Percentiles rank a stretch among this genome's conserved stretches.
Evolutionary conservation across 2,797 vertebrate species (phyloP).

Genomic region (Crenuchus spilurus): DNA sequence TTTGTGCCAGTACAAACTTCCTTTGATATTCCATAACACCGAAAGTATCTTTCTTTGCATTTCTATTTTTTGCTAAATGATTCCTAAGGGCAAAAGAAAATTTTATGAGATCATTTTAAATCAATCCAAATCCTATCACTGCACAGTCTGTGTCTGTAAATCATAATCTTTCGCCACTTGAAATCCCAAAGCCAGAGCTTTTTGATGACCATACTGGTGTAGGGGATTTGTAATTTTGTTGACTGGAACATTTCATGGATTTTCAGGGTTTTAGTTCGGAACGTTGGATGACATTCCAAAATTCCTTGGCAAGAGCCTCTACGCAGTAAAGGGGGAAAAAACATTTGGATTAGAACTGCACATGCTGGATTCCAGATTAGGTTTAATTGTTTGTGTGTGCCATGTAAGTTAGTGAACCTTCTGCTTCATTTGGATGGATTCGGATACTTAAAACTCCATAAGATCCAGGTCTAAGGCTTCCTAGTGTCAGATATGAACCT

Average conservation of each 20-base stretch:
- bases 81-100: constrained; percentile 11
- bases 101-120: constrained; percentile 28
- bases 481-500: constrained; percentile 30
- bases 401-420: constrained; percentile 50
- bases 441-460: constrained; percentile 30
- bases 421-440: constrained; percentile 28
- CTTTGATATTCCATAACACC: background rate
- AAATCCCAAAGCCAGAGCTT: constrained; percentile 48
- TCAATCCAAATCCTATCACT: constrained; percentile 42
- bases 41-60: background rate
- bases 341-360: constrained; percentile 54
- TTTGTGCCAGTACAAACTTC: background rate
- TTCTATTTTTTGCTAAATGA: constrained; percentile 17
- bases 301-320: constrained; percentile 59
- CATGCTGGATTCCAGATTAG: constrained; percentile 58
- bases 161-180: constrained; percentile 43
- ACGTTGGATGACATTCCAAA: constrained; percentile 59
- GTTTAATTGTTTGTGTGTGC: constrained; percentile 55
- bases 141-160: constrained; percentile 40
- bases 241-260: constrained; percentile 60
- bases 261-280: constrained; percentile 61
- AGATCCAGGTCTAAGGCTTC: constrained; percentile 39
- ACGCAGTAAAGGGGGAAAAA: constrained; percentile 38
- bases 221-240: constrained; percentile 62
- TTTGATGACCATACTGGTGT: constrained; percentile 60